Conservation (phyloP, 2,113 vertebrate genomes). For the Drymodes brunneopygia region DNA sequence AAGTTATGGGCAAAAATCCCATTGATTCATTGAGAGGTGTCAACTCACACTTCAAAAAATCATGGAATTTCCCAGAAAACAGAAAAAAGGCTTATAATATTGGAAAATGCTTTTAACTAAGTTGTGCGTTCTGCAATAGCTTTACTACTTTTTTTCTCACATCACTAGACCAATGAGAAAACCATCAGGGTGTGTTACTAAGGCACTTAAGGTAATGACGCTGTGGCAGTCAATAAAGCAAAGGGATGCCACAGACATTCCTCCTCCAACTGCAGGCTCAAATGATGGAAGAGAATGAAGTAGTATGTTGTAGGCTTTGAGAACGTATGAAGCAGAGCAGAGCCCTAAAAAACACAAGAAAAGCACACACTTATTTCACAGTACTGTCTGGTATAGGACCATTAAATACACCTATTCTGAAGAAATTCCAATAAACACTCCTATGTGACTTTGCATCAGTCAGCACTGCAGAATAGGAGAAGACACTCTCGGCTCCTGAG, state of each 20-base stretch:
- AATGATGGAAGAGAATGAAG: not conserved
- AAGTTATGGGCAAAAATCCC: not conserved
- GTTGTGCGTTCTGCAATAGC: not conserved
- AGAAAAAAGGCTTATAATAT: not conserved
- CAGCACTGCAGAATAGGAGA: not conserved
- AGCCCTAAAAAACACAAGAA: not conserved
- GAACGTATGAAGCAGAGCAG: not conserved
- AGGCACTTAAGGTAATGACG: not conserved
- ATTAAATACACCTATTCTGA: not conserved
- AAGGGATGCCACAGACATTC: not conserved
- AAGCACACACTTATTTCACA: not conserved
- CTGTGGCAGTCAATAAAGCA: not conserved
- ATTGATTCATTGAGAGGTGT: not conserved
- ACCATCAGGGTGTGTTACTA: not conserved
- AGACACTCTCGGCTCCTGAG: rapidly evolving
- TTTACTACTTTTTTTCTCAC: not conserved
- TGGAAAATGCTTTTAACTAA: not conserved
- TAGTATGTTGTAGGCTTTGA: not conserved
- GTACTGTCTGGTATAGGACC: not conserved
- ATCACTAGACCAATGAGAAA: not conserved
- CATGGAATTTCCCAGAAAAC: not conserved
- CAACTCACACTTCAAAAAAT: not conserved
- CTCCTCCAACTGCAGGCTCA: not conserved
- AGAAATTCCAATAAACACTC: not conserved
- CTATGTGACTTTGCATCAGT: not conserved